Evolutionary conservation across 2,113 vertebrate species (phyloP).

Genomic region (Rhadina sibilatrix): DNA sequence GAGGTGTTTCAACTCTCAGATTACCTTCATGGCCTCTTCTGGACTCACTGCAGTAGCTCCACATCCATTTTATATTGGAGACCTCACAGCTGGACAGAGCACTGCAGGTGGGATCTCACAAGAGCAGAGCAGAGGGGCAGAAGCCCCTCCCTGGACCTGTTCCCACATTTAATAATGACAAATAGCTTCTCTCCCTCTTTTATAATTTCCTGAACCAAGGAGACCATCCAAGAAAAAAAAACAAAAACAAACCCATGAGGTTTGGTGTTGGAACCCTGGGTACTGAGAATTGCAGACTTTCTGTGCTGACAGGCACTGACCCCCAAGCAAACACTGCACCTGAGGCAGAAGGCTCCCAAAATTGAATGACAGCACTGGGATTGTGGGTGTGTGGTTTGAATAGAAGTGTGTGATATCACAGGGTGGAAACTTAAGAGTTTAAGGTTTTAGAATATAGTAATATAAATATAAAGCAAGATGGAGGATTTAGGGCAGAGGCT

Average conservation of each 20-base stretch:
- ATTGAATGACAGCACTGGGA: not conserved
- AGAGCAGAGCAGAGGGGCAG: not conserved
- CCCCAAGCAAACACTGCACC: not conserved
- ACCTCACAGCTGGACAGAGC: not conserved
- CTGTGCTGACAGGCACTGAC: not conserved
- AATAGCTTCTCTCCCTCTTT: not conserved
- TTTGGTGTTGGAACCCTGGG: not conserved
- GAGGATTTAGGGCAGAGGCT: not conserved
- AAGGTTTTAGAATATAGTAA: not conserved
- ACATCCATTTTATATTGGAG: not conserved
- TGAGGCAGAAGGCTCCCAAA: not conserved
- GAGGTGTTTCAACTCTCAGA: not conserved
- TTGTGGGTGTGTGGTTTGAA: not conserved
- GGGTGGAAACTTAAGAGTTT: not conserved
- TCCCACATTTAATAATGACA: not conserved
- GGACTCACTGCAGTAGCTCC: not conserved
- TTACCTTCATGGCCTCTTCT: not conserved
- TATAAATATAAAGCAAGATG: not conserved
- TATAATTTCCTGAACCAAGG: not conserved
- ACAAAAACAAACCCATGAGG: fast-evolving
- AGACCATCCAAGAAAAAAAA: not conserved
- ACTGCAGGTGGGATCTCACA: not conserved
- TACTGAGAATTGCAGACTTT: not conserved
- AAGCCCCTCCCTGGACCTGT: not conserved
- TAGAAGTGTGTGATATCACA: not conserved